Evolutionary conservation across 2,113 vertebrate genomes (phyloP), one percentile per base, ranked within the genome.

Genomic region (Illadopsis cleaveri): DNA sequence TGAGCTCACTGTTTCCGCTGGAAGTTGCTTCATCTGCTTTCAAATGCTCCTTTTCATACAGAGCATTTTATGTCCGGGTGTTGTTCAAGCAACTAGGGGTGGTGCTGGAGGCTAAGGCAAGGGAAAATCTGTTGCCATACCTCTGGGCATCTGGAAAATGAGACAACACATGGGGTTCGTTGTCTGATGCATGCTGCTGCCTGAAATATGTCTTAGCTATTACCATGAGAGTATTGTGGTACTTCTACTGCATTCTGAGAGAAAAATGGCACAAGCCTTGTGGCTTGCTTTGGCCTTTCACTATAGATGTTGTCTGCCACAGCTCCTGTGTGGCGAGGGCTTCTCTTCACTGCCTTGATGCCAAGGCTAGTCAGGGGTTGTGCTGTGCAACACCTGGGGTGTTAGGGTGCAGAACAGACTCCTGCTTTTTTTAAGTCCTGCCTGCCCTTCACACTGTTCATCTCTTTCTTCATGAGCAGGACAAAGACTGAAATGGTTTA

Each of bases 161-260:
- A 61, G 38, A 8, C 33, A 37, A 50, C 61, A 73, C n/a, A 23
- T 38, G 51, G 21, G 22, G 68, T 77, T 64, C 2, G 1, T 40
- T 45, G 30, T 37, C 21, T 9, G 6, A 35, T 61, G 37, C 58
- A n/a, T 11, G 14, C n/a, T 64, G n/a, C 68, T 80, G 54, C 42
- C 69, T 38, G 68, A 42, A 62, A 28, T 15, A 6, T 18, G 15
- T 38, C 30, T 89, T 31, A 3, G 45, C 22, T 31, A 5, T 54
- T 89, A n/a, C 21, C 0, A 0, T 23, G 15, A 48, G 28, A 47
- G 6, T 10, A 2, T 4, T 25, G 25, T 23, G 14, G 8, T 31
- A 14, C 24, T 28, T 2, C 10, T 53, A 65, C 61, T 90, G 35
- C 40, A 11, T 86, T 31, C 21, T 11, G 66, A 35, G 33, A 48